Evolutionary conservation across 2,797 vertebrate genomes (phyloP).

Genomic region (Pangasius sanitwongsei): DNA sequence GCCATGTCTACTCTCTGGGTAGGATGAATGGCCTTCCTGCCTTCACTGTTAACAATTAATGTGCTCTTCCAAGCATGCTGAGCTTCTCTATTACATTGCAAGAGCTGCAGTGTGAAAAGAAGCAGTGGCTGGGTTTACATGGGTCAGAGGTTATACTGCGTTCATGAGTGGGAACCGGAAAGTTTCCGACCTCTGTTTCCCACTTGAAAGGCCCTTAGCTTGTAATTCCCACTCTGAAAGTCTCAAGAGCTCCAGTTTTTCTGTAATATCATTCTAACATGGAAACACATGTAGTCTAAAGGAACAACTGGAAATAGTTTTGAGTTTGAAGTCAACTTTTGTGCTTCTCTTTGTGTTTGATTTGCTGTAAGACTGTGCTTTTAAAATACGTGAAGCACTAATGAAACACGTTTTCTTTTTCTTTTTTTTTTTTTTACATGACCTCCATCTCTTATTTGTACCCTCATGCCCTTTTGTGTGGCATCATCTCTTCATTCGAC

Average conservation of each 20-base stretch:
- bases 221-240: not conserved
- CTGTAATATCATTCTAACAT: not conserved
- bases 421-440: not conserved
- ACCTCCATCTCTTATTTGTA: not conserved
- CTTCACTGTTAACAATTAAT: conserved; percentile 13
- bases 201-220: not conserved
- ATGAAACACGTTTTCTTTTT: not conserved
- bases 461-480: not conserved
- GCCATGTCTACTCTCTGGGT: not conserved
- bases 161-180: not conserved
- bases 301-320: not conserved
- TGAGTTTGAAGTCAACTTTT: not conserved
- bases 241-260: not conserved
- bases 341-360: not conserved
- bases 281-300: not conserved
- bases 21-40: not conserved
- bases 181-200: not conserved
- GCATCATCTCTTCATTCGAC: not conserved
- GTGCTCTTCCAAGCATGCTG: conserved; percentile 3
- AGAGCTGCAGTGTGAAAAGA: not conserved
- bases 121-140: not conserved
- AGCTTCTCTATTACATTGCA: conserved; percentile 13
- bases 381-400: not conserved
- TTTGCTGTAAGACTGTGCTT: not conserved
- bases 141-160: not conserved